These are phyloP conservation scores for Stenodera caucasica DNA, from an alignment of 2,888 invertebrate species.

Conservation along the genomic window DNA sequence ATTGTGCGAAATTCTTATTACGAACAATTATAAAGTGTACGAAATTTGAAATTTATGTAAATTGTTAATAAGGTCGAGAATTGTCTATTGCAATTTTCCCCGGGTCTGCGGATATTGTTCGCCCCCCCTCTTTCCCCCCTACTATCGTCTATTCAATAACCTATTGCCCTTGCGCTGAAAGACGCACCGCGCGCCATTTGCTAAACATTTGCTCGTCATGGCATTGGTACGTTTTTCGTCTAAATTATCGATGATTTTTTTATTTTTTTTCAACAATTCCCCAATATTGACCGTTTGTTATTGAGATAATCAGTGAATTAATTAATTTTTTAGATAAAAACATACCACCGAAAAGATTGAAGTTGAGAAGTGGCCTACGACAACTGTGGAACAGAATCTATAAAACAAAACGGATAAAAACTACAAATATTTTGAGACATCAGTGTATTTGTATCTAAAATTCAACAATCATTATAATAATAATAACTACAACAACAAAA, in stretches of 20 bases:
- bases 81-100: conserved; percentile 32
- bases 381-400: neutral
- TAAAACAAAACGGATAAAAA: conserved; percentile 32
- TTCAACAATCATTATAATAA: neutral
- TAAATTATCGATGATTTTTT: neutral
- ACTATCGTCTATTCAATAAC: conserved; percentile 40
- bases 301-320: neutral
- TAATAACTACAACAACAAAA: conserved; percentile 17
- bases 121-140: conserved; percentile 34
- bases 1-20: no score
- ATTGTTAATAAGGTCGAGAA: conserved; percentile 9
- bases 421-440: conserved; percentile 27
- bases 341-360: conserved; percentile 49
- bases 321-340: conserved; percentile 46
- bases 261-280: neutral
- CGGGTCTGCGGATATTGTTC: conserved; percentile 47
- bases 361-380: conserved; percentile 45
- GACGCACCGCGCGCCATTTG: conserved; percentile 58
- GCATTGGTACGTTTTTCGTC: conserved; percentile 54
- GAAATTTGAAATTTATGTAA: conserved; percentile 2
- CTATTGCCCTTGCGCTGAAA: conserved; percentile 51
- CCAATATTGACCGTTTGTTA: no score
- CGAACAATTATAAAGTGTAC: neutral
- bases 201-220: conserved; percentile 55
- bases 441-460: neutral